Conservation (phyloP, 1,140 invertebrate genomes). For the Amyelois transitella region DNA sequence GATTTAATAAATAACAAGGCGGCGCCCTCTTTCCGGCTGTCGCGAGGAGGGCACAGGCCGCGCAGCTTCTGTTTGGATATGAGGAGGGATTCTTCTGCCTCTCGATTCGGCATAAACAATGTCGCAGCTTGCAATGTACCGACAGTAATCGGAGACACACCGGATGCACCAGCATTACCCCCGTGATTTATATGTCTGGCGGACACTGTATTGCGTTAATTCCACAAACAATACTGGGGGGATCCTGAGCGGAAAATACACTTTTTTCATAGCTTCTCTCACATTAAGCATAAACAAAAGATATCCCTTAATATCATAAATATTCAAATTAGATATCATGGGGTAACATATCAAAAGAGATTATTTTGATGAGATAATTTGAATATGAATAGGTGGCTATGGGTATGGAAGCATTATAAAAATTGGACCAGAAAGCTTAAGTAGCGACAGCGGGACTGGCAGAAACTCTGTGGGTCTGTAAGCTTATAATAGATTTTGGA, state of each 20-base stretch:
- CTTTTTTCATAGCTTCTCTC: conserved; percentile 4
- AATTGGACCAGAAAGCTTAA: background rate
- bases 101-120: conserved; percentile 38
- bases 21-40: conserved; percentile 29
- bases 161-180: conserved; percentile 64
- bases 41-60: conserved; percentile 20
- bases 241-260: conserved; percentile 10
- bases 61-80: background rate
- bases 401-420: conserved; percentile 2
- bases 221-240: conserved; percentile 43
- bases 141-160: conserved; percentile 42
- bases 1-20: conserved; percentile 52
- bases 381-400: conserved; percentile 36
- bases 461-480: no score
- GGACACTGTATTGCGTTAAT: conserved; percentile 42
- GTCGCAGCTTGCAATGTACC: conserved; percentile 31
- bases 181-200: conserved; percentile 70
- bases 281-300: conserved; percentile 15
- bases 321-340: conserved; percentile 37
- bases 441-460: background rate
- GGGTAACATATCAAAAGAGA: conserved; percentile 32
- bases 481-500: no score
- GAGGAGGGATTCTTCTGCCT: conserved; percentile 27
- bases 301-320: conserved; percentile 28
- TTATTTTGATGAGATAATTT: conserved; percentile 33